Percentiles rank a stretch among this genome's conserved stretches.
phyloP scores from a whole-genome alignment of 2,888 invertebrate genomes.

The Pristionchus entomophagus region DNA sequence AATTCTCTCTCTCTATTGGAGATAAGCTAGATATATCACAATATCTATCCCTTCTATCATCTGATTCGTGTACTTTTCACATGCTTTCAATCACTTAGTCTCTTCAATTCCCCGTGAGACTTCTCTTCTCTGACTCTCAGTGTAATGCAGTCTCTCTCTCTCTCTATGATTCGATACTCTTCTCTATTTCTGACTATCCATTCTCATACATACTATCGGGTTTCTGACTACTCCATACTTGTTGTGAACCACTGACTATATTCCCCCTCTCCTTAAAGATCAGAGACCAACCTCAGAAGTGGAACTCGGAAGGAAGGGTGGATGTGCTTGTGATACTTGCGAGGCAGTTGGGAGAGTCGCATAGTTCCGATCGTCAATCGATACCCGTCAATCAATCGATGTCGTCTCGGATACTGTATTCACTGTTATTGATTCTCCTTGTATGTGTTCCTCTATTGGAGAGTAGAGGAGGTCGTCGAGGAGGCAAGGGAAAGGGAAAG shows the following conservation, averaged over 20 bases:
- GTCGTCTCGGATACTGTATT: background rate
- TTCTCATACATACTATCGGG: background rate
- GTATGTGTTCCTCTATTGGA: conserved; percentile 47
- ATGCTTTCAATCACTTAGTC: background rate
- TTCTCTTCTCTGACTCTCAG: background rate
- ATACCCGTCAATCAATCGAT: background rate
- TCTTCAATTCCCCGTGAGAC: background rate
- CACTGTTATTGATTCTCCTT: background rate
- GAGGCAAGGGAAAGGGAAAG: conserved; percentile 71
- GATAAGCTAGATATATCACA: background rate
- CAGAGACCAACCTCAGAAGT: conserved; percentile 49
- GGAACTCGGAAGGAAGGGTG: conserved; percentile 55
- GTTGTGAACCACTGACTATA: background rate
- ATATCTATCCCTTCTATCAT: background rate
- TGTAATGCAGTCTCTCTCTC: conserved; percentile 9
- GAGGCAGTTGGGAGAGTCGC: conserved; percentile 55
- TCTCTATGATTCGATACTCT: conserved; percentile 22
- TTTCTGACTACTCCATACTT: background rate
- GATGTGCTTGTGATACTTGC: conserved; percentile 48
- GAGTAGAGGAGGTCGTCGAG: conserved; percentile 69
- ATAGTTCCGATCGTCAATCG: background rate
- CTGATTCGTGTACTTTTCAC: background rate
- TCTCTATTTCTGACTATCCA: background rate
- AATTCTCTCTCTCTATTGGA: background rate
- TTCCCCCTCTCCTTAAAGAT: background rate